A percentile compares a stretch with the other conserved stretches of the same genome.
phyloP scores from a whole-genome alignment of 30 jellyfish, hydroid and myxozoan genomes.

The Calvadosia cruxmelitensis region DNA sequence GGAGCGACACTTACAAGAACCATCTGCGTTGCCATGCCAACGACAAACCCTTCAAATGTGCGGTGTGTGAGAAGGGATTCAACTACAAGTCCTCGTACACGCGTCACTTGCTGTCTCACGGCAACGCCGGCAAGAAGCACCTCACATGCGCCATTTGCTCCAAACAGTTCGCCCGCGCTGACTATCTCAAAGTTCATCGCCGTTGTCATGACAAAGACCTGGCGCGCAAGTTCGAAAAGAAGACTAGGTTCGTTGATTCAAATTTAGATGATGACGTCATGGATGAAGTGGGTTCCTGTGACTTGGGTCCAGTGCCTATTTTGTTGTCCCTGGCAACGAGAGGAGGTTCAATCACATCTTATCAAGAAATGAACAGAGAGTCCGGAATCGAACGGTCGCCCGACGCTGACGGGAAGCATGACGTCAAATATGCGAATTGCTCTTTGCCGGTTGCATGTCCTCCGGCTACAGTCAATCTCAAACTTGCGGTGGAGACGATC shows the following conservation, averaged over 20 bases:
- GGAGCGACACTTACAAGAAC: constrained; percentile 54
- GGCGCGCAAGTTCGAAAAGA: constrained; percentile 6
- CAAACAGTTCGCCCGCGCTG: constrained; percentile 40
- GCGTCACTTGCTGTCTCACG: constrained; percentile 38
- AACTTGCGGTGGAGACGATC: neutral
- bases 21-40: constrained; percentile 41
- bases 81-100: constrained; percentile 40
- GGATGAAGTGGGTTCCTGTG: constrained; percentile 9
- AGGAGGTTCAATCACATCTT: constrained; percentile 4
- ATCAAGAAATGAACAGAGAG: neutral
- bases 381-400: neutral
- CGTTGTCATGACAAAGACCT: constrained; percentile 28
- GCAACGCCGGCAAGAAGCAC: constrained; percentile 14
- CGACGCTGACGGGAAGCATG: neutral
- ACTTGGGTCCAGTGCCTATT: constrained; percentile 47
- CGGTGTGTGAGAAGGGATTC: constrained; percentile 30
- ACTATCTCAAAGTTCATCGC: constrained; percentile 24
- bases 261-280: constrained; percentile 20
- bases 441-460: neutral
- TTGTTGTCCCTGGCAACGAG: constrained; percentile 46
- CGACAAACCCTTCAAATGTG: constrained; percentile 36
- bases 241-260: constrained; percentile 27
- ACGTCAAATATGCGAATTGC: neutral
- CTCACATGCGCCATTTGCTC: constrained; percentile 37
- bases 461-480: neutral